Evolutionary conservation across 2,888 invertebrate species (phyloP).

Genomic region (Orchestes rusci): DNA sequence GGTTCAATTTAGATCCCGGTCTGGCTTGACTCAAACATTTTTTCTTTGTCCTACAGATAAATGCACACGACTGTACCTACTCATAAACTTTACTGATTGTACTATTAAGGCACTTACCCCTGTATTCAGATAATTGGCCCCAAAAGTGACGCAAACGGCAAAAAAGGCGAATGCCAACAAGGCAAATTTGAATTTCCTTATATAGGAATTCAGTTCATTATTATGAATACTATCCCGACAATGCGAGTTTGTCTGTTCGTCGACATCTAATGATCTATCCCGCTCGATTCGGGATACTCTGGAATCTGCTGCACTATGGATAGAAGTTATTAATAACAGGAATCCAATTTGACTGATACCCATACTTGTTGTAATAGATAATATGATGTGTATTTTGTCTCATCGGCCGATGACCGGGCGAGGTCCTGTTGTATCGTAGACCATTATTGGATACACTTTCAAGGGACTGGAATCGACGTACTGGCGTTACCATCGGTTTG

Average conservation of each 20-base stretch:
- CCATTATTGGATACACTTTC: conserved; percentile 51
- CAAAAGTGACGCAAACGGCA: conserved; percentile 62
- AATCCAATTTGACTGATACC: neutral
- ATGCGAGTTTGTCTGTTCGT: conserved; percentile 12
- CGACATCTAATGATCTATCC: conserved; percentile 10
- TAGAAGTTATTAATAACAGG: neutral
- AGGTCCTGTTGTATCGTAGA: conserved; percentile 40
- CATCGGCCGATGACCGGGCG: conserved; percentile 26
- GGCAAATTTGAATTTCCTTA: conserved; percentile 19
- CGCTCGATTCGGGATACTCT: conserved; percentile 10
- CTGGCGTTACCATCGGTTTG: conserved; percentile 58
- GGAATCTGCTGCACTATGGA: conserved; percentile 11
- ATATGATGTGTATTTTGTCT: conserved; percentile 7
- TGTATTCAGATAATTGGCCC: conserved; percentile 21
- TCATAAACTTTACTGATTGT: no score
- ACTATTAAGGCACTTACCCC: conserved; percentile 18
- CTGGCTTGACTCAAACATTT: no score
- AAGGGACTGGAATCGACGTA: conserved; percentile 60
- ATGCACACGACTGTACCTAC: no score
- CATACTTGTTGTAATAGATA: conserved; percentile 17
- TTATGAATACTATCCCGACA: conserved; percentile 13
- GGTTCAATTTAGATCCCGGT: no score
- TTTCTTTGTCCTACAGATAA: no score
- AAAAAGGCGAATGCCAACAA: conserved; percentile 15
- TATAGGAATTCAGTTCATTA: conserved; percentile 12